These are phyloP conservation scores for Rhinolophus sinicus DNA, from an alignment of 2,113 vertebrate genomes.

Conservation along the genomic window DNA sequence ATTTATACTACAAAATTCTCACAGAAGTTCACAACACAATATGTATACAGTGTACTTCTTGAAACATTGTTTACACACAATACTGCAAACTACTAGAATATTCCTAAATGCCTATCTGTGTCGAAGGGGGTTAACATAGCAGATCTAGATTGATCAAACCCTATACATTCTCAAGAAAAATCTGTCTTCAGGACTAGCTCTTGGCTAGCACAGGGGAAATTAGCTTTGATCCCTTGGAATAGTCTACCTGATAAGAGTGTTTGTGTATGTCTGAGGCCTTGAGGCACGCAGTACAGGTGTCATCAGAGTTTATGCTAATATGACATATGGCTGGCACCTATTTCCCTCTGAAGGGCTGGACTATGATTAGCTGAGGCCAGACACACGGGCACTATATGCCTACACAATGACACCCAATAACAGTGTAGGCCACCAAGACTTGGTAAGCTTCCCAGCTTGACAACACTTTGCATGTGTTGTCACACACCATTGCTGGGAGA, in stretches of 20 bases:
- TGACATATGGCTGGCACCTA: not conserved
- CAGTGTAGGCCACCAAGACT: not conserved
- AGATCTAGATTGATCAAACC: not conserved
- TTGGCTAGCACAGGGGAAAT: not conserved
- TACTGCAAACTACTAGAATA: not conserved
- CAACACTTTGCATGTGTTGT: not conserved
- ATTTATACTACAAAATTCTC: not conserved
- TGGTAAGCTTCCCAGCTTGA: not conserved
- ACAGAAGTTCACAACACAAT: not conserved
- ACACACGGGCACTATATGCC: not conserved
- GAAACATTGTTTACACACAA: not conserved
- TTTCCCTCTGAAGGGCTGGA: not conserved
- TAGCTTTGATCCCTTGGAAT: not conserved
- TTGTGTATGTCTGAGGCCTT: not conserved
- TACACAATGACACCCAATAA: not conserved
- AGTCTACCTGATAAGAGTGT: not conserved
- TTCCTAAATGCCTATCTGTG: not conserved
- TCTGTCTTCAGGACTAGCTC: not conserved
- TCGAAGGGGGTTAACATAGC: not conserved
- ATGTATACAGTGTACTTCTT: not conserved
- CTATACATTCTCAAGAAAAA: not conserved
- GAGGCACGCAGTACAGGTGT: not conserved
- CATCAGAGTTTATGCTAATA: not conserved
- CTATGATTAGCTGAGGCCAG: not conserved
- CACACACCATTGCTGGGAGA: not conserved